Base-by-base conservation (phyloP, 2,797 vertebrate genomes). In the Holocentrus rufus region DNA sequence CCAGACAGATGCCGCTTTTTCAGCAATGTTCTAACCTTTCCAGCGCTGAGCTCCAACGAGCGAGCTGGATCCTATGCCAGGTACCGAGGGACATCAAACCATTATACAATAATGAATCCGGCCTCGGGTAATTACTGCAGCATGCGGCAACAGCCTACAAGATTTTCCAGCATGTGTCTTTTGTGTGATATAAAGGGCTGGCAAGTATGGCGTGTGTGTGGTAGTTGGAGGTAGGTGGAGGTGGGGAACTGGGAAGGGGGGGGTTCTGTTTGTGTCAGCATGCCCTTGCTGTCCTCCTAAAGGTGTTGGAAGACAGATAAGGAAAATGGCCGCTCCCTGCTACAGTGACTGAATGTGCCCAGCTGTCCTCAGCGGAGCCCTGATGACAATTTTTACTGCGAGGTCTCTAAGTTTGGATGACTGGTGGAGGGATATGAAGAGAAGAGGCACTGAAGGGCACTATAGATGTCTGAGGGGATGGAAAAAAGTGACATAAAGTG, bases 301-400 rank as follows among this genome's bases (percentile, higher is more conserved):
- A 88, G 74, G 84, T 85, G 87, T 63, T 52, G 20, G 23, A 39
- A 79, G 79, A 74, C 74, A 76, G 84, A 88, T 83, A 86, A 86
- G 84, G 64, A 17, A 82, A 82, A 81, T 20, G 25, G 55, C 57
- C 2, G 27, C 64, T 20, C 69, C 65, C 46, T 3, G 34, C 39
- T 62, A 55, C 42, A 25, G 36, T 7, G 63, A 59, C 69, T 75
- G 64, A 77, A 73, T 56, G 75, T 65, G 70, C 22, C 58, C 4
- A 46, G 42, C n/a, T 30, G n/a, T 36, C 70, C 18, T 61, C 20
- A 23, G 60, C 49, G 52, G 77, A 83, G 68, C 64, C 61, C 53
- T 56, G 30, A 65, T 70, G 74, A 79, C 46, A 49, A 31, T 72
- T 60, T 46, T 44, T 7, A 34, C 44, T 46, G 15, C n/a, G 14